Base-by-base conservation (phyloP, 2,797 vertebrate genomes). In the Typhlichthys eigenmanni region DNA sequence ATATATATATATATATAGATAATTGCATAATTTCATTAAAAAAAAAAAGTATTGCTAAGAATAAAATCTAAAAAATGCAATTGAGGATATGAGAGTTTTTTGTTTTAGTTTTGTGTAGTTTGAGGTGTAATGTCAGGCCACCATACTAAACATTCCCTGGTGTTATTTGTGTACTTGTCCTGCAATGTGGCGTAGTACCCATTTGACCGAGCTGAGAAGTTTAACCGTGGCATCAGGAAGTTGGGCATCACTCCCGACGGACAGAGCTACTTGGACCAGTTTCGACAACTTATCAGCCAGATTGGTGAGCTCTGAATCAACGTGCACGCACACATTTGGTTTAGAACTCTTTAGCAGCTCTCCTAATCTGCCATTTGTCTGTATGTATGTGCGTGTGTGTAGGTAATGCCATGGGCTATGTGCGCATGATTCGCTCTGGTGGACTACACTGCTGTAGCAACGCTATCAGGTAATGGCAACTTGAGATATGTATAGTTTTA, bases 381-480 rank as follows among this genome's bases (percentile, higher is more conserved):
- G 24, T 4, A 29, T 29, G 24, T 29, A 29, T 29, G 24, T 29
- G 24, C 3, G 24, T 29, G 24, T 29, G 24, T 29, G 24, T 82
- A 99, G 98, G 97, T 54, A 99, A 99, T 0, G 97, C 97, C 12
- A 98, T 99, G 97, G 97, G 98, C 63, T 99, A 99, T 13, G 94
- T 99, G 54, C 91, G 97, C 2, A 99, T 99, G 98, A 99, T 99
- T 86, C 95, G 98, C 59, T 99, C 98, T 32, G 97, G 98, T 69
- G 98, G 98, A 56, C 94, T 99, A 64, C 98, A 99, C 76, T 99
- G 98, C 73, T 98, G 98, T 85, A 99, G 98, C 87, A 99, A 95
- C 67, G 97, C 97, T 14, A 99, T 99, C 86, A 96, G 98, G 98
- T 99, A 92, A 45, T 60, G 45, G 1, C 13, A 9, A 50, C 4